Base-by-base conservation (phyloP, 2,113 vertebrate genomes). In the Onychostruthus taczanowskii region DNA sequence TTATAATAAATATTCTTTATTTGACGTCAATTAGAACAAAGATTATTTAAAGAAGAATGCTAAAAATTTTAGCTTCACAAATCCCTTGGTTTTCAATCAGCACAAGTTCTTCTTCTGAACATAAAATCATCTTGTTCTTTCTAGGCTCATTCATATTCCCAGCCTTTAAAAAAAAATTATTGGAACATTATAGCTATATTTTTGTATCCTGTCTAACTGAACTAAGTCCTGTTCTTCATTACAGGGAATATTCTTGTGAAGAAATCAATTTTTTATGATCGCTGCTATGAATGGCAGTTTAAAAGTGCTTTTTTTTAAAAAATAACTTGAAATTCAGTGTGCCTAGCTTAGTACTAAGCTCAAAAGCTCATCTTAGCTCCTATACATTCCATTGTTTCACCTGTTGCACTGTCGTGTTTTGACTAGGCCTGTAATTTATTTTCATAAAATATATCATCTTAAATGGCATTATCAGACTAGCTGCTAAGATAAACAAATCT, bases 401-500 rank as follows among this genome's bases (percentile, higher is more conserved):
- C 27, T 72, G 47, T 77, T 93, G 20, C 33, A 24, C 21, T 87
- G 77, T 37, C 49, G 28, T 73, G 35, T 82, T 90, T 95, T 80
- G 67, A 62, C 43, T 46, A 52, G 35, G 6, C 7, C 31, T 90
- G 82, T 74, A 73, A 94, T 96, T 94, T 94, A 89, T 95, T 96
- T 91, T 90, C 66, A 90, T 83, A 93, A 94, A 93, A 81, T 86
- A 67, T 84, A 94, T 94, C 7, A 28, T 94, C 76, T 94, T 90
- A 90, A 94, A 79, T 95, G 78, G 33, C 85, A 76, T 95, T 96
- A 94, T 95, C 91, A 63, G 44, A n/a, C 26, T 21, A 79, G 52
- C n/a, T 94, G 27, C 46, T 89, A 94, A 95, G 93, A 96, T 96
- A 95, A 94, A 84, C 82, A 95, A 83, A 93, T 94, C 87, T 92